Conservation (phyloP, 37 sponge, comb jelly and placozoan genomes). For the Beroe forskalii region DNA sequence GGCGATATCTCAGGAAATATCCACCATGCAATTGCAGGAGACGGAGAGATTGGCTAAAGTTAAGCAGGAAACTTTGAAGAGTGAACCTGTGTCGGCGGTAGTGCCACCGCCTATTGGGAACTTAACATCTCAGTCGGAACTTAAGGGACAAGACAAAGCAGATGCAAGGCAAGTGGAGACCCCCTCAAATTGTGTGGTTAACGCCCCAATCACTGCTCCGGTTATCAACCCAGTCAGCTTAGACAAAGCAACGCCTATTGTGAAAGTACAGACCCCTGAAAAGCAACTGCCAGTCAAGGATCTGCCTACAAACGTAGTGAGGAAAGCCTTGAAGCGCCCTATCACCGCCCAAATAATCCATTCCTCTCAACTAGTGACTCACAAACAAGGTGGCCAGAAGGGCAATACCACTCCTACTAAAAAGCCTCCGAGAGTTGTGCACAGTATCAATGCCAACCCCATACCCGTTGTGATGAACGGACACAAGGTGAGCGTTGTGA, state of each 20-base stretch:
- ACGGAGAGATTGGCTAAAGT: not conserved
- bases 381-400: not conserved
- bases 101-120: not conserved
- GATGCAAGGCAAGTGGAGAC: not conserved
- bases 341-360: not conserved
- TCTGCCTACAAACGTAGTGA: constrained; percentile 29
- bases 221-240: not conserved
- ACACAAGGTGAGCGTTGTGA: constrained; percentile 61
- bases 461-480: constrained; percentile 52
- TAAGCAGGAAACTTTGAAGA: not conserved
- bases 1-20: constrained; percentile 56
- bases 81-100: not conserved
- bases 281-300: not conserved
- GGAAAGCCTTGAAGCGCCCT: constrained; percentile 27
- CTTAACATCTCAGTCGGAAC: not conserved
- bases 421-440: not conserved
- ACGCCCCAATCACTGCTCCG: not conserved
- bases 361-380: not conserved
- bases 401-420: not conserved
- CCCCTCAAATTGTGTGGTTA: not conserved
- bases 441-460: constrained; percentile 49
- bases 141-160: too few relatives aligned
- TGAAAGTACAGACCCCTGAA: too few relatives aligned
- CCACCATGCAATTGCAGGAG: constrained; percentile 2
- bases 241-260: too few relatives aligned